Conservation (phyloP, 2,888 invertebrate genomes). For the Drosophila stalkeri region DNA sequence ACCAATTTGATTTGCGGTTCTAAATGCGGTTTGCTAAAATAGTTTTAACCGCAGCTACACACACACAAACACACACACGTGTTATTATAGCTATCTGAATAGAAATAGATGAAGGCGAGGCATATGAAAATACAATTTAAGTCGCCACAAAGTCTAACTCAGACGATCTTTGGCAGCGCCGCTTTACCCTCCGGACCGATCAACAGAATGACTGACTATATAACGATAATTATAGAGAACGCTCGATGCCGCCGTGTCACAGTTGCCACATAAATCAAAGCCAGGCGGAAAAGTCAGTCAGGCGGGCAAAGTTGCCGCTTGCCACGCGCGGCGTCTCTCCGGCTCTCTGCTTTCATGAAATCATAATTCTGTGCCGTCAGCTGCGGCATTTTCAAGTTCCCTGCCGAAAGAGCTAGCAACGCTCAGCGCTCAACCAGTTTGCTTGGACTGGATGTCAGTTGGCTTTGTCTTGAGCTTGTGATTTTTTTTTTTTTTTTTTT, state of each 20-base stretch:
- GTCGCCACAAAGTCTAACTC: conserved; percentile 62
- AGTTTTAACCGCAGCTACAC: conserved; percentile 18
- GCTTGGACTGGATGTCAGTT: conserved; percentile 24
- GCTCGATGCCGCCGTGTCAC: conserved; percentile 72
- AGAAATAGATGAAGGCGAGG: conserved; percentile 11
- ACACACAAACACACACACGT: conserved; percentile 11
- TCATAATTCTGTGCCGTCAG: conserved; percentile 65
- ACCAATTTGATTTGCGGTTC: conserved; percentile 31
- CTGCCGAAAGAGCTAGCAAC: conserved; percentile 8
- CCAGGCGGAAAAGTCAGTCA: conserved; percentile 74
- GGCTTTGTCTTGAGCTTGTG: conserved; percentile 19
- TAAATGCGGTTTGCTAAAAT: conserved; percentile 28
- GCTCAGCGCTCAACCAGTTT: conserved; percentile 46
- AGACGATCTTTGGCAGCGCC: conserved; percentile 18
- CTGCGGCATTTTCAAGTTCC: conserved; percentile 5
- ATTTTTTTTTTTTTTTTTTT: background rate
- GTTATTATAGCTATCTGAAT: conserved; percentile 18
- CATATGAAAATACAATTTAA: conserved; percentile 14
- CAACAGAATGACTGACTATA: conserved; percentile 21
- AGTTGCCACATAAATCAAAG: conserved; percentile 81
- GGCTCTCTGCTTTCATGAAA: conserved; percentile 55
- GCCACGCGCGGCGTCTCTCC: conserved; percentile 65
- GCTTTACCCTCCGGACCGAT: conserved; percentile 10
- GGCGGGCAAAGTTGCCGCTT: conserved; percentile 55
- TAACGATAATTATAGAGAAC: conserved; percentile 78